Evolutionary conservation across 1,140 invertebrate species (phyloP).

Genomic region (Phthorimaea operculella): DNA sequence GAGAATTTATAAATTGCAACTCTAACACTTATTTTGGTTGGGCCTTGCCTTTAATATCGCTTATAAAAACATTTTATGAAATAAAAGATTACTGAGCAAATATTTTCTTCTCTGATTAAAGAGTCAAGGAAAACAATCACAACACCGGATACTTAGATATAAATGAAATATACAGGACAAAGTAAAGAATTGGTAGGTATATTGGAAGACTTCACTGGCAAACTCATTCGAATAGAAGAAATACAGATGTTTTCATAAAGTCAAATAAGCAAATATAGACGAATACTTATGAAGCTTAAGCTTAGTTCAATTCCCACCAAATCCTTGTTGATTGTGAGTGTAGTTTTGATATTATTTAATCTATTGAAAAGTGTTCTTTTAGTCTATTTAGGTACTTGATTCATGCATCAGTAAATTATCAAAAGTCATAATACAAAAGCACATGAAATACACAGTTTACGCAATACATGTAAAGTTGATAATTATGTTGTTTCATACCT

Average conservation of each 20-base stretch:
- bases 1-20: slow-evolving; percentile 9
- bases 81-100: neutral
- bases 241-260: too few relatives aligned
- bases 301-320: too few relatives aligned
- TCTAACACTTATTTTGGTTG: neutral
- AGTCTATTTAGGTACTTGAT: too few relatives aligned
- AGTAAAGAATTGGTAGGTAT: neutral
- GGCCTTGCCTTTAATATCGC: neutral
- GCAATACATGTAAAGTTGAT: slow-evolving; percentile 11
- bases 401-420: neutral
- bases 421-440: neutral
- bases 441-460: slow-evolving; percentile 12
- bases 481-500: slow-evolving; percentile 33
- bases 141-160: neutral
- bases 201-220: neutral
- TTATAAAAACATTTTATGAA: neutral
- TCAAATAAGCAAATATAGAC: too few relatives aligned
- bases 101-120: neutral
- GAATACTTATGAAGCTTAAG: too few relatives aligned
- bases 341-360: too few relatives aligned
- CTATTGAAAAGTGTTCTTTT: too few relatives aligned
- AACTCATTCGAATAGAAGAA: too few relatives aligned
- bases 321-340: too few relatives aligned
- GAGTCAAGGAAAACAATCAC: neutral
- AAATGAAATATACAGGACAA: neutral